Evolutionary conservation across 2,888 invertebrate genomes (phyloP).

Genomic region (Patella ulyssiponensis): DNA sequence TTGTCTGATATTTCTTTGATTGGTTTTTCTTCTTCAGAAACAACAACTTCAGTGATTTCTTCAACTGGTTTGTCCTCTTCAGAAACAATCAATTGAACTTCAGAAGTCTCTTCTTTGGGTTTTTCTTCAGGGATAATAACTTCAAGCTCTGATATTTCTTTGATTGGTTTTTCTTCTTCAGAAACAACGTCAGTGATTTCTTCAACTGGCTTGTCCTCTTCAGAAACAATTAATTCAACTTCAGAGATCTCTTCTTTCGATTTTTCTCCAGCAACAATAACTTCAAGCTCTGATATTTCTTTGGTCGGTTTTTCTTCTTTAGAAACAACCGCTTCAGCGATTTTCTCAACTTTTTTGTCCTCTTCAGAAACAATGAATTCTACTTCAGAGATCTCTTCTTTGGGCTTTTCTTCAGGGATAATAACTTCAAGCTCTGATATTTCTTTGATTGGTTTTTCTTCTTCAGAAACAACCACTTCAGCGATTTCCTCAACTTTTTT

Average conservation of each 20-base stretch:
- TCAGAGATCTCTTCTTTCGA: conserved; percentile 3
- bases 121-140: too few species aligned
- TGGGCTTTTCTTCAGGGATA: conserved; percentile 16
- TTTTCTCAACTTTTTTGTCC: conserved; percentile 18
- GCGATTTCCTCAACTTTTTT: conserved; percentile 14
- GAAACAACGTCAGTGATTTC: conserved; percentile 18
- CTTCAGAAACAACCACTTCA: conserved; percentile 22
- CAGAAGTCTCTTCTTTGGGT: not conserved
- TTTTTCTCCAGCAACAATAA: conserved; percentile 23
- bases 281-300: conserved; percentile 16
- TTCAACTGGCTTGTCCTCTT: conserved; percentile 24
- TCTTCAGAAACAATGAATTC: conserved; percentile 2
- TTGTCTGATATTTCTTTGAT: not conserved
- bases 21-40: not conserved
- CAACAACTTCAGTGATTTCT: conserved; percentile 8
- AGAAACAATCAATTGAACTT: not conserved
- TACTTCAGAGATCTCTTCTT: conserved; percentile 17
- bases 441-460: conserved; percentile 22
- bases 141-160: too few species aligned
- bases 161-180: not conserved
- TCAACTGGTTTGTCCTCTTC: not conserved
- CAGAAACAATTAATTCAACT: conserved; percentile 15
- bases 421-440: too few species aligned
- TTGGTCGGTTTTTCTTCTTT: conserved; percentile 21
- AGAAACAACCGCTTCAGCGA: conserved; percentile 25